phyloP scores from a whole-genome alignment of 2,797 vertebrate genomes.

The Dromococcyx pavoninus region DNA sequence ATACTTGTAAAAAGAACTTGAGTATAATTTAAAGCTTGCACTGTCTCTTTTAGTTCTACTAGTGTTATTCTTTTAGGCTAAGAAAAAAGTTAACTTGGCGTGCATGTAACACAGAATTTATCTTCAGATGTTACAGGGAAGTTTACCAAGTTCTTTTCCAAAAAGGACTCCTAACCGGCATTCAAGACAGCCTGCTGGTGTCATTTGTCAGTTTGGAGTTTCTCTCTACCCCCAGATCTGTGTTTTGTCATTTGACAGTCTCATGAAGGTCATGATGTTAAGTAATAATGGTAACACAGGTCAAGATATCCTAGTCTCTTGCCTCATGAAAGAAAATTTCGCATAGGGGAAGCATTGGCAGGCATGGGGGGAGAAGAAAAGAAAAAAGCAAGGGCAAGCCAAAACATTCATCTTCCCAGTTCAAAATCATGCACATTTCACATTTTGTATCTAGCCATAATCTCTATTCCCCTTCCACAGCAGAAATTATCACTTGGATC shows the following conservation, averaged over 20 bases:
- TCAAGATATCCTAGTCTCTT: slow-evolving; percentile 20
- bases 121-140: neutral
- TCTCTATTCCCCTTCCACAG: neutral
- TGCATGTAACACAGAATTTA: neutral
- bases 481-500: neutral
- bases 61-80: neutral
- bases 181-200: neutral
- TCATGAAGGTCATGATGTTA: slow-evolving; percentile 30
- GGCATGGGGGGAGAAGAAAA: too few relatives aligned
- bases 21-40: neutral
- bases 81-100: neutral
- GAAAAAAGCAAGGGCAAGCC: neutral
- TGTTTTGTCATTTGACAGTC: slow-evolving; percentile 48
- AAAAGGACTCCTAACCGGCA: slow-evolving; percentile 1
- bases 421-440: neutral
- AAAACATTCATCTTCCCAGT: neutral
- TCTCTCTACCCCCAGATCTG: slow-evolving; percentile 24
- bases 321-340: neutral
- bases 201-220: slow-evolving; percentile 30
- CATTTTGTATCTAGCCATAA: neutral
- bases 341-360: neutral
- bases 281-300: slow-evolving; percentile 45
- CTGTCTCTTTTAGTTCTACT: neutral
- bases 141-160: neutral
- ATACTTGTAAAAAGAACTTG: neutral